Conservation (phyloP, 1,140 invertebrate genomes). For the Diachasmimorpha longicaudata region DNA sequence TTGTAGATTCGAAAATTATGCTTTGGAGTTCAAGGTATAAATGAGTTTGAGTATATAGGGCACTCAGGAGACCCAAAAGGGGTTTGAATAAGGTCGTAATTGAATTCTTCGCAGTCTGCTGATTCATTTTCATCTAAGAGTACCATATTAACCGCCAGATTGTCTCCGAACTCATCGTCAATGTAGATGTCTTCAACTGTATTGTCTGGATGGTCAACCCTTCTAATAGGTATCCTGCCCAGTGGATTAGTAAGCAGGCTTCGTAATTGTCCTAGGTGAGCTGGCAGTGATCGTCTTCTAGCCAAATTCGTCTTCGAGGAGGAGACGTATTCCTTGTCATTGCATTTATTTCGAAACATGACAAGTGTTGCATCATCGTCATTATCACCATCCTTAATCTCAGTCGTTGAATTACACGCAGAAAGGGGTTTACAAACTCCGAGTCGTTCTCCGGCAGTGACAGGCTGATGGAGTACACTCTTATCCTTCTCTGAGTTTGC, state of each 20-base stretch:
- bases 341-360: background rate
- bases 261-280: conserved; percentile 33
- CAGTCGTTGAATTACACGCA: background rate
- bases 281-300: conserved; percentile 40
- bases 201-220: conserved; percentile 31
- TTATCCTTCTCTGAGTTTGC: background rate
- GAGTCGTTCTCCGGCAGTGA: background rate
- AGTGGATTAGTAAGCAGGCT: conserved; percentile 16
- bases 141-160: conserved; percentile 47
- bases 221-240: conserved; percentile 38
- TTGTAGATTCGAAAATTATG: background rate
- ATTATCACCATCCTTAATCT: background rate
- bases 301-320: background rate
- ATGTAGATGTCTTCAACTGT: conserved; percentile 49
- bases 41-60: background rate
- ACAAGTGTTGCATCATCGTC: background rate
- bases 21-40: background rate
- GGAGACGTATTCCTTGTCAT: background rate
- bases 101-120: conserved; percentile 32
- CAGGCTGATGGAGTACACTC: background rate
- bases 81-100: conserved; percentile 13
- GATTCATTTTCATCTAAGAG: conserved; percentile 37
- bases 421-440: background rate
- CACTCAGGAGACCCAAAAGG: background rate
- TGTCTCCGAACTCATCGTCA: conserved; percentile 49